phyloP scores from a whole-genome alignment of 2,888 invertebrate genomes.

The Erpobdella octoculata region DNA sequence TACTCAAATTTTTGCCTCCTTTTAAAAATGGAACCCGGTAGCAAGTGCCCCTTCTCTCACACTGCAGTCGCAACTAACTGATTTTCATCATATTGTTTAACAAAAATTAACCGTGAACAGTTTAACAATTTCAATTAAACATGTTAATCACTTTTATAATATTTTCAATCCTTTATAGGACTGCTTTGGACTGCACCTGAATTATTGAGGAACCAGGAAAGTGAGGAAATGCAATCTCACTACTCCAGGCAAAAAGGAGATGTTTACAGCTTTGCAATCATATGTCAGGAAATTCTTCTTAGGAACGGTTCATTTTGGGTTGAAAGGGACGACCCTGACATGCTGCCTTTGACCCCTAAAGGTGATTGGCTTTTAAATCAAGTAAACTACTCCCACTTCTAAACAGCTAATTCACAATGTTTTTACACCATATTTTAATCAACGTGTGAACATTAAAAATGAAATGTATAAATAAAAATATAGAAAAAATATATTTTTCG shows the following conservation, averaged over 20 bases:
- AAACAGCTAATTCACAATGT: background rate
- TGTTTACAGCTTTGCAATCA: slow-evolving; percentile 82
- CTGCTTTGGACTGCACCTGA: slow-evolving; percentile 81
- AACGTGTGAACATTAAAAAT: background rate
- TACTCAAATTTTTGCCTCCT: no score
- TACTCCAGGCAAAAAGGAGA: slow-evolving; percentile 44
- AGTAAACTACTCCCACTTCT: no score
- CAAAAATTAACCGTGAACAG: no score
- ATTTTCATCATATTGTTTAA: no score
- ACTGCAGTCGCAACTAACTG: no score
- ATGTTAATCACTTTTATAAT: no score
- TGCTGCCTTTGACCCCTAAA: slow-evolving; percentile 33
- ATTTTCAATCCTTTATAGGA: no score
- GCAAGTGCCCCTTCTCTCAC: no score
- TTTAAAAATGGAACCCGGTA: no score
- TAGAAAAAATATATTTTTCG: no score
- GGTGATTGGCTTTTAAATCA: slow-evolving; percentile 42
- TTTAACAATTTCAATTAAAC: no score
- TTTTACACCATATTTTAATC: background rate
- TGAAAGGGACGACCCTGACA: slow-evolving; percentile 41
- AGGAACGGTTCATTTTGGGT: slow-evolving; percentile 49
- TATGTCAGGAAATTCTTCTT: slow-evolving; percentile 76
- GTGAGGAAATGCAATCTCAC: slow-evolving; percentile 29
- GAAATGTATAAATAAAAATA: no score
- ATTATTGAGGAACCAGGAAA: slow-evolving; percentile 54